Evolutionary conservation across 2,888 invertebrate species (phyloP).

Genomic region (Clistopyga incitator): DNA sequence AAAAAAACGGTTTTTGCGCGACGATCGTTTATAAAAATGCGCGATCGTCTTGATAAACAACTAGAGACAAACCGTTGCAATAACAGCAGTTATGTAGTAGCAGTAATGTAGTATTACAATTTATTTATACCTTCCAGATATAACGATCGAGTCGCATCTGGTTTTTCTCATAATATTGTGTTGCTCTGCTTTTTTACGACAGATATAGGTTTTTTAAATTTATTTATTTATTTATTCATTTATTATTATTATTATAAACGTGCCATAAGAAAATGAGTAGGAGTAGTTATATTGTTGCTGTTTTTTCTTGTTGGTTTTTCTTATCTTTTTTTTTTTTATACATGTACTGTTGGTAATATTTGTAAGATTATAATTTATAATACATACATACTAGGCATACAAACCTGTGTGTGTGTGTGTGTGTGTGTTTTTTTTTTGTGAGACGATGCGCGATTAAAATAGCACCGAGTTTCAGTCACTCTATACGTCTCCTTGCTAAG

Average conservation of each 20-base stretch:
- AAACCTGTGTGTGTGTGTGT: constrained; percentile 76
- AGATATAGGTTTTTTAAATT: constrained; percentile 37
- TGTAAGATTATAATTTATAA: constrained; percentile 83
- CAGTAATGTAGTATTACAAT: constrained; percentile 77
- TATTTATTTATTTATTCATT: constrained; percentile 1
- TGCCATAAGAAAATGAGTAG: constrained; percentile 84
- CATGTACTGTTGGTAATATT: constrained; percentile 77
- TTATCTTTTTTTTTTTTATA: constrained; percentile 71
- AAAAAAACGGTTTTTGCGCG: constrained; percentile 1
- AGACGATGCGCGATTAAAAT: constrained; percentile 82
- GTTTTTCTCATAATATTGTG: constrained; percentile 75
- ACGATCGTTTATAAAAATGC: neutral
- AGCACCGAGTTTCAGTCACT: constrained; percentile 81
- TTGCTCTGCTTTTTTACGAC: constrained; percentile 61
- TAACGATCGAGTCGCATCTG: constrained; percentile 73
- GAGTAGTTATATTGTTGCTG: constrained; percentile 77
- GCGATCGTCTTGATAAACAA: constrained; percentile 3
- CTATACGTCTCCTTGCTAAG: constrained; percentile 71
- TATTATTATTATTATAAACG: constrained; percentile 81
- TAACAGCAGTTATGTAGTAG: constrained; percentile 63
- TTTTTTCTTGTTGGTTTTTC: constrained; percentile 50
- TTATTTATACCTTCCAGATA: constrained; percentile 80
- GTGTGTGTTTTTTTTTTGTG: constrained; percentile 52
- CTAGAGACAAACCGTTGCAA: constrained; percentile 16
- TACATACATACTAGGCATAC: constrained; percentile 83